Evolutionary conservation across 1,140 invertebrate genomes (phyloP).

Genomic region (Drosophila micromelanica): DNA sequence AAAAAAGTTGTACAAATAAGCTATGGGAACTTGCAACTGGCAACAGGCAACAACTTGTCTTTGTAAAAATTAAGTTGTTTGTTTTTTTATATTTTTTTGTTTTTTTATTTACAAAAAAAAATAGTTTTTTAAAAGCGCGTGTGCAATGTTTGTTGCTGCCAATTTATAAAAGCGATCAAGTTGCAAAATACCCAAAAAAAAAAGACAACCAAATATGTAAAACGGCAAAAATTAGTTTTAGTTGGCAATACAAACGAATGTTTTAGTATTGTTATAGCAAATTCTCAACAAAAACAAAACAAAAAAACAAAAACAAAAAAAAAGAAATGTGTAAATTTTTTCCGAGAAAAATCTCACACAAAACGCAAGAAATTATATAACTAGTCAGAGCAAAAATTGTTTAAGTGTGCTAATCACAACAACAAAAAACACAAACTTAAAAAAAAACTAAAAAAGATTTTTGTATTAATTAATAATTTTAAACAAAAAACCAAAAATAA

Average conservation of each 20-base stretch:
- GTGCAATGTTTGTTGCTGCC: slow-evolving; percentile 31
- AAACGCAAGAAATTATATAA: slow-evolving; percentile 40
- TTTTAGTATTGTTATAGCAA: slow-evolving; percentile 72
- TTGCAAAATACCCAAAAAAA: slow-evolving; percentile 21
- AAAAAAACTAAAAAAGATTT: slow-evolving; percentile 33
- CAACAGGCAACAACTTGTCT: slow-evolving; percentile 26
- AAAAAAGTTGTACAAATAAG: slow-evolving; percentile 61
- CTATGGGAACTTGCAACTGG: slow-evolving; percentile 2
- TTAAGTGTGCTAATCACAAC: slow-evolving; percentile 58
- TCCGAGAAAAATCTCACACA: slow-evolving; percentile 53
- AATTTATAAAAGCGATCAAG: neutral
- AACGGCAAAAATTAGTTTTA: slow-evolving; percentile 40
- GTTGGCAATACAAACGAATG: slow-evolving; percentile 57
- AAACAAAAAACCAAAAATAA: slow-evolving; percentile 45
- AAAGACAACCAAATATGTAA: neutral
- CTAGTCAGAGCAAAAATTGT: slow-evolving; percentile 70
- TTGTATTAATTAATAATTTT: slow-evolving; percentile 63
- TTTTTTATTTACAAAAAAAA: neutral
- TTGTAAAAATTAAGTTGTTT: slow-evolving; percentile 52
- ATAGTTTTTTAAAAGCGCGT: slow-evolving; percentile 16
- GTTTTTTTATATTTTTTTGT: slow-evolving; percentile 3
- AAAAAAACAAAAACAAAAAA: slow-evolving; percentile 20
- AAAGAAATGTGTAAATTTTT: slow-evolving; percentile 49
- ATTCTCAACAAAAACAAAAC: slow-evolving; percentile 57
- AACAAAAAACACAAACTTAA: slow-evolving; percentile 26